A percentile compares a stretch with the other conserved stretches of the same genome.
Evolutionary conservation across 2,888 invertebrate genomes (phyloP).

Genomic region (Harpalus rubripes): DNA sequence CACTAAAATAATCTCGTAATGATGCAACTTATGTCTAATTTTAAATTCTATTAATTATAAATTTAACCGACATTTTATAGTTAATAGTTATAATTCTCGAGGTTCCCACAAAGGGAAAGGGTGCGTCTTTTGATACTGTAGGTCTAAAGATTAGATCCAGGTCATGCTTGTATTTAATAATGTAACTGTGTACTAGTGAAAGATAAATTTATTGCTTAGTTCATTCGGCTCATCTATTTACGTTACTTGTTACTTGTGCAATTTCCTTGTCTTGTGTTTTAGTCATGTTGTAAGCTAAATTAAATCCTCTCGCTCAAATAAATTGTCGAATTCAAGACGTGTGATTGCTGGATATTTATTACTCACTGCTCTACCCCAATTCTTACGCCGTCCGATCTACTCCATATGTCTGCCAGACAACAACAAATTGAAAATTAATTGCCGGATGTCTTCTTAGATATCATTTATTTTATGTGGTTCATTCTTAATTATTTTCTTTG

Average conservation of each 20-base stretch:
- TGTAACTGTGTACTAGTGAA: constrained; percentile 19
- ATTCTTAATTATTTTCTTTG: background rate
- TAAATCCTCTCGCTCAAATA: constrained; percentile 61
- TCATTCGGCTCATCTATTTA: constrained; percentile 52
- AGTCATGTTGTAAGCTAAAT: constrained; percentile 54
- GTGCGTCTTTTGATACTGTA: too few species aligned
- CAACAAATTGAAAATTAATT: constrained; percentile 43
- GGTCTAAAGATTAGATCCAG: constrained; percentile 30
- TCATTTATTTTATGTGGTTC: background rate
- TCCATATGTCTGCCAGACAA: constrained; percentile 21
- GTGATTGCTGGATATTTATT: constrained; percentile 57
- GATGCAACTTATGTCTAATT: too few species aligned
- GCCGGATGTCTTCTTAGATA: background rate
- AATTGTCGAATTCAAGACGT: constrained; percentile 57
- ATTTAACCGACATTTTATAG: too few species aligned
- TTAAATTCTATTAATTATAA: too few species aligned
- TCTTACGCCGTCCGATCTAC: constrained; percentile 4
- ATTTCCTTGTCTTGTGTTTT: constrained; percentile 47
- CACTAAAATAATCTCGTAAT: too few species aligned
- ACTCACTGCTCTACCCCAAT: constrained; percentile 40
- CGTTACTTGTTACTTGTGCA: constrained; percentile 49
- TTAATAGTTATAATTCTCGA: too few species aligned
- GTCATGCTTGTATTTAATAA: constrained; percentile 39
- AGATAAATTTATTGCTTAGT: constrained; percentile 50
- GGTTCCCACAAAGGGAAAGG: too few species aligned